Evolutionary conservation across 2,888 invertebrate species (phyloP).

Genomic region (Monopis laevigella): DNA sequence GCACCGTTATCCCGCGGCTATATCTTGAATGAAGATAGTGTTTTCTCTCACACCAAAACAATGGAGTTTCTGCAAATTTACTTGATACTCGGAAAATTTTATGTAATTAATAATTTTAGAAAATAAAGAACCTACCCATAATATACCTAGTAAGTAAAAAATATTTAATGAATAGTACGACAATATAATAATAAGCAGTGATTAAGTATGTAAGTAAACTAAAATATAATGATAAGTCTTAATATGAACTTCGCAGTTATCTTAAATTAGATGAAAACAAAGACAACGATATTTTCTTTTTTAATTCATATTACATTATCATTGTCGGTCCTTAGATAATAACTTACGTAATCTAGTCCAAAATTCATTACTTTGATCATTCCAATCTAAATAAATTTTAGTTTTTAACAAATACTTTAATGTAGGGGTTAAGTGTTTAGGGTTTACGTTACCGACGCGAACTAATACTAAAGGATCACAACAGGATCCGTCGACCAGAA

Average conservation of each 20-base stretch:
- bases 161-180: too few species aligned
- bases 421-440: slow-evolving; percentile 64
- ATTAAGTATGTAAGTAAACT: too few species aligned
- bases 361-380: slow-evolving; percentile 46
- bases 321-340: slow-evolving; percentile 28
- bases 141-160: too few species aligned
- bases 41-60: slow-evolving; percentile 66
- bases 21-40: slow-evolving; percentile 67
- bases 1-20: slow-evolving; percentile 63
- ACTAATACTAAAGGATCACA: slow-evolving; percentile 71
- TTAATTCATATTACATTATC: too few species aligned
- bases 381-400: slow-evolving; percentile 72
- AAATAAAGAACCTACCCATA: too few species aligned
- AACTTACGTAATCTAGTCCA: slow-evolving; percentile 49
- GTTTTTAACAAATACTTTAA: slow-evolving; percentile 71
- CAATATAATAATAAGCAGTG: too few species aligned
- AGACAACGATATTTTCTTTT: too few species aligned
- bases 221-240: too few species aligned
- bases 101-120: too few species aligned
- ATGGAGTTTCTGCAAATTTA: slow-evolving; percentile 39
- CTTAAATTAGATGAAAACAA: too few species aligned
- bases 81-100: slow-evolving; percentile 44
- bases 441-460: slow-evolving; percentile 67
- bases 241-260: too few species aligned
- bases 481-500: slow-evolving; percentile 63